A percentile compares a stretch with the other conserved stretches of the same genome.
These are phyloP conservation scores for Polia nebulosa DNA, from an alignment of 2,888 invertebrate genomes.

Conservation along the genomic window DNA sequence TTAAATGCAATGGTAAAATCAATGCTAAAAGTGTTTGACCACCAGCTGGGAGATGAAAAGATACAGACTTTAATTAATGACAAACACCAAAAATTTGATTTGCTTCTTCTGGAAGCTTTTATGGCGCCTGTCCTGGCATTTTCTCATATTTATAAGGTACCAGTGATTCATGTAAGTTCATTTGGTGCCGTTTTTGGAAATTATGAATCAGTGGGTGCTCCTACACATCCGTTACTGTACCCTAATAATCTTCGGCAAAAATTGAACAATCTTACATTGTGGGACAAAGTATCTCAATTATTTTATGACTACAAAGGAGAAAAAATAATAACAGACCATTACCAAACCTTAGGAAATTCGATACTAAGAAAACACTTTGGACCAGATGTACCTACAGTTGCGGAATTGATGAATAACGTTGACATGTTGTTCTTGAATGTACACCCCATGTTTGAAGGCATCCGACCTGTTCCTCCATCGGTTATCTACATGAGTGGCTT, in stretches of 20 bases:
- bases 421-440: constrained; percentile 71
- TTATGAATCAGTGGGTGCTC: constrained; percentile 65
- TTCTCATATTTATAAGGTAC: constrained; percentile 61
- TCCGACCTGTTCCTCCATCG: constrained; percentile 69
- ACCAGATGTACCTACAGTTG: constrained; percentile 53
- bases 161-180: constrained; percentile 73
- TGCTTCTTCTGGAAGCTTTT: constrained; percentile 68
- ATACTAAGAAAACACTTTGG: constrained; percentile 61
- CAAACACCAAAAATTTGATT: constrained; percentile 66
- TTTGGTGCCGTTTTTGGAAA: constrained; percentile 59
- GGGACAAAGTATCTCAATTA: constrained; percentile 68
- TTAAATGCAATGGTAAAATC: constrained; percentile 3
- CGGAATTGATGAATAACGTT: constrained; percentile 67
- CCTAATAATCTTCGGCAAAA: constrained; percentile 54
- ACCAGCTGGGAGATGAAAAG: constrained; percentile 34
- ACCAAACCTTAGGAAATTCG: background rate
- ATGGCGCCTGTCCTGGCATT: constrained; percentile 50
- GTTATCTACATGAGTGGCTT: constrained; percentile 70
- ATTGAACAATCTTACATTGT: constrained; percentile 64
- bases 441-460: constrained; percentile 69
- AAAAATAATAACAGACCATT: background rate
- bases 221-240: constrained; percentile 69
- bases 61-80: constrained; percentile 62
- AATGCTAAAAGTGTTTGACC: constrained; percentile 42
- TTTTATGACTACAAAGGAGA: constrained; percentile 47